Conservation (phyloP, 2,888 invertebrate genomes). For the Plebejus anna region DNA sequence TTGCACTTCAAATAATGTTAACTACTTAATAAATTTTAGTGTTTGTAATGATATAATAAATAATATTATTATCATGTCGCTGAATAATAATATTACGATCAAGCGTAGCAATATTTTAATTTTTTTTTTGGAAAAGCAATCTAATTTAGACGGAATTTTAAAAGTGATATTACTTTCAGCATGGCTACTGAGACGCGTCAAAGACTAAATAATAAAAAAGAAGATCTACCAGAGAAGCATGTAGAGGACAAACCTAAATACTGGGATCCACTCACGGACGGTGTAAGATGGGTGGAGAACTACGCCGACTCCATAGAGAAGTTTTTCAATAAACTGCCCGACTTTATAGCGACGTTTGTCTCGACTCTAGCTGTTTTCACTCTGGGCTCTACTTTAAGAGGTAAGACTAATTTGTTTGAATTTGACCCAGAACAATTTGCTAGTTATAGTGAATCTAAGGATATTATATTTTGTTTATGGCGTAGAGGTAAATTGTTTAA, state of each 20-base stretch:
- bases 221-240: slow-evolving; percentile 27
- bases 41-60: too few relatives aligned
- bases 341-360: slow-evolving; percentile 73
- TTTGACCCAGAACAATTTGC: neutral
- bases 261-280: slow-evolving; percentile 77
- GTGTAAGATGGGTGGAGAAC: slow-evolving; percentile 81
- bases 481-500: too few relatives aligned
- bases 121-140: neutral
- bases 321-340: slow-evolving; percentile 78
- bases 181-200: slow-evolving; percentile 24
- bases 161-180: neutral
- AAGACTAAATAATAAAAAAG: neutral
- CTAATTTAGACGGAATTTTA: too few relatives aligned
- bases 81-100: neutral
- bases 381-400: slow-evolving; percentile 82
- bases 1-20: neutral
- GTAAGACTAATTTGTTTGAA: slow-evolving; percentile 51
- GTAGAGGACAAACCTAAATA: slow-evolving; percentile 45
- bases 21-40: neutral
- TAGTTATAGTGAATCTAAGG: neutral
- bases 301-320: slow-evolving; percentile 76
- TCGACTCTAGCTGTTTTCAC: slow-evolving; percentile 81
- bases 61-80: too few relatives aligned
- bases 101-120: neutral
- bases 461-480: too few relatives aligned